Conservation (phyloP, 2,113 vertebrate species). For the Tauraco erythrolophus region DNA sequence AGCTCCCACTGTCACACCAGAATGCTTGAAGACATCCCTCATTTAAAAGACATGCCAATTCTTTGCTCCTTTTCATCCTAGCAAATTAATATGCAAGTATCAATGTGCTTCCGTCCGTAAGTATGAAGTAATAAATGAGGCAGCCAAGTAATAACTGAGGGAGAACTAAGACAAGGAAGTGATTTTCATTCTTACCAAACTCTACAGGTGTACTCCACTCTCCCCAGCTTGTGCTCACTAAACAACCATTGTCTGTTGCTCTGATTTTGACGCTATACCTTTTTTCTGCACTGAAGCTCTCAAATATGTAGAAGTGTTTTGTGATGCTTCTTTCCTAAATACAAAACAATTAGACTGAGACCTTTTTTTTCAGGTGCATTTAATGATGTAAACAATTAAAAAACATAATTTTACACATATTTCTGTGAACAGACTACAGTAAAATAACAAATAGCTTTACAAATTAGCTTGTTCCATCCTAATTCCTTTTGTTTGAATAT, state of each 20-base stretch:
- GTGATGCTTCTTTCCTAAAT: not conserved
- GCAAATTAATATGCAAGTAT: not conserved
- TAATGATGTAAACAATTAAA: not conserved
- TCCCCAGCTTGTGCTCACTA: slow-evolving; percentile 23
- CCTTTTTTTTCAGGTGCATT: not conserved
- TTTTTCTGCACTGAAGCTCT: not conserved
- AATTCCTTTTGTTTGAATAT: not conserved
- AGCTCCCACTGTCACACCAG: not conserved
- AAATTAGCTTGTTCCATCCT: not conserved
- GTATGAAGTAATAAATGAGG: not conserved
- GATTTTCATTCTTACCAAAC: slow-evolving; percentile 50
- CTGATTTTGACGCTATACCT: slow-evolving; percentile 37
- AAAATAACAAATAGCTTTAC: not conserved
- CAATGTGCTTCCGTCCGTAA: not conserved
- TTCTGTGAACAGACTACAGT: not conserved
- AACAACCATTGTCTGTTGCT: not conserved
- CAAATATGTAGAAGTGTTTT: not conserved
- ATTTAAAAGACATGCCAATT: not conserved
- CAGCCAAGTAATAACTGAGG: not conserved
- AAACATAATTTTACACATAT: not conserved
- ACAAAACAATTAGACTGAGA: not conserved
- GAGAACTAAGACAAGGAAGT: not conserved
- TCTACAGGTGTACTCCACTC: slow-evolving; percentile 49
- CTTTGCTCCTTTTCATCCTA: fast-evolving
- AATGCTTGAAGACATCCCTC: not conserved